These are phyloP conservation scores for Lasioglossum marginatum DNA, from an alignment of 2,888 invertebrate species.

Conservation along the genomic window DNA sequence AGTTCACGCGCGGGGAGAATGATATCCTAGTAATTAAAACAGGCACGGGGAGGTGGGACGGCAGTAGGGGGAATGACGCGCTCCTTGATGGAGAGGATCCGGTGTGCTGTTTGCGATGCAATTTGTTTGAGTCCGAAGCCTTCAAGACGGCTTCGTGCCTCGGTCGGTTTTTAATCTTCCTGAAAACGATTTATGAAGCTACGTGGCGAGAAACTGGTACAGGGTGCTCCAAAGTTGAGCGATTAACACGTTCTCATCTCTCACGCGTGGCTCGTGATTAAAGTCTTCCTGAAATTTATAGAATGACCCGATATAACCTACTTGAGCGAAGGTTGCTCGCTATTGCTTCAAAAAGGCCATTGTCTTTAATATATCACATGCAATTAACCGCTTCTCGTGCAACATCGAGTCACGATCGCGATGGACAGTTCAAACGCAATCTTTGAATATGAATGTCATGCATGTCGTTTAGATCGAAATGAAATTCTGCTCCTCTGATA, in stretches of 20 bases:
- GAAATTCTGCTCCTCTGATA: neutral
- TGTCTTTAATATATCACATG: no score
- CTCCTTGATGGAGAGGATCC: slow-evolving; percentile 1
- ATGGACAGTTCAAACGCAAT: no score
- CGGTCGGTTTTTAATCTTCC: slow-evolving; percentile 26
- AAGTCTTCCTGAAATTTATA: neutral
- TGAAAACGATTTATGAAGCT: neutral
- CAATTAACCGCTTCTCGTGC: no score
- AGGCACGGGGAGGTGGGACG: neutral
- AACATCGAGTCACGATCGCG: no score
- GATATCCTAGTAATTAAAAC: slow-evolving; percentile 43
- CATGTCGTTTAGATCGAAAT: neutral
- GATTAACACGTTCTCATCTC: neutral
- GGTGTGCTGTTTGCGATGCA: slow-evolving; percentile 12
- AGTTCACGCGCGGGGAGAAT: neutral
- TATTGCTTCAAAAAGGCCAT: neutral
- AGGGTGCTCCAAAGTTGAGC: neutral
- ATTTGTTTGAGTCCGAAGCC: slow-evolving; percentile 2
- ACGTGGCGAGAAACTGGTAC: neutral
- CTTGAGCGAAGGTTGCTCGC: neutral
- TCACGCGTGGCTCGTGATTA: neutral
- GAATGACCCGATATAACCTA: neutral
- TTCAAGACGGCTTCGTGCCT: slow-evolving; percentile 7
- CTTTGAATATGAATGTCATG: neutral
- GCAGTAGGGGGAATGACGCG: neutral